Evolutionary conservation across 1,140 invertebrate species (phyloP), one percentile per base, ranked within the genome.

Genomic region (Andricus grossulariae): DNA sequence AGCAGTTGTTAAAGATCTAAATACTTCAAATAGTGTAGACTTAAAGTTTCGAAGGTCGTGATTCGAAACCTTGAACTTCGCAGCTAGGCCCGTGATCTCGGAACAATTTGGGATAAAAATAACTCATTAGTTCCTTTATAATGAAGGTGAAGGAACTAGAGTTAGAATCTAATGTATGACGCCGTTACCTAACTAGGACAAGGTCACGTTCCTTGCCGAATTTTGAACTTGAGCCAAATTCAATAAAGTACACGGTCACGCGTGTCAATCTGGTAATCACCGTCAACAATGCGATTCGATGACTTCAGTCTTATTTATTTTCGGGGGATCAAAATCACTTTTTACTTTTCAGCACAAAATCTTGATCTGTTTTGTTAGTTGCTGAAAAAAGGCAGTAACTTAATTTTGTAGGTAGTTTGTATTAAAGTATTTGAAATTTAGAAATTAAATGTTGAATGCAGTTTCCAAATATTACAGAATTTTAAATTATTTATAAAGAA

Each of bases 141-240:
- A 73, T 71, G 50, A 32, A 60, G 50, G 66, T 70, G 74, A 49
- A 75, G 21, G 32, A 50, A 70, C 60, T 70, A 50, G 25, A 74
- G 52, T 54, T 54, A 54, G 60, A 73, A 70, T 76, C 32, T 78
- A 54, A 72, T 82, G 76, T 76, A 74, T 79, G 78, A 77, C 49
- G 76, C 80, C 73, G 79, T 85, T 82, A 39, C 72, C 77, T 79
- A 75, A 75, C 52, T 73, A 71, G 13, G 74, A 75, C 71, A 72
- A 66, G 45, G 54, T 50, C 45, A 80, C 74, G 80, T 80, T 77
- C 78, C 82, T 80, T 80, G 77, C 57, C 50, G 66, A 84, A 84
- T 82, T 79, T 84, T 84, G 83, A 84, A 84, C 80, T 82, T 82
- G 57, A 2, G 81, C 83, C 80, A 84, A 71, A 79, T 84, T 82